Base-by-base conservation (phyloP, 1,140 invertebrate species). In the Prorops nasuta region DNA sequence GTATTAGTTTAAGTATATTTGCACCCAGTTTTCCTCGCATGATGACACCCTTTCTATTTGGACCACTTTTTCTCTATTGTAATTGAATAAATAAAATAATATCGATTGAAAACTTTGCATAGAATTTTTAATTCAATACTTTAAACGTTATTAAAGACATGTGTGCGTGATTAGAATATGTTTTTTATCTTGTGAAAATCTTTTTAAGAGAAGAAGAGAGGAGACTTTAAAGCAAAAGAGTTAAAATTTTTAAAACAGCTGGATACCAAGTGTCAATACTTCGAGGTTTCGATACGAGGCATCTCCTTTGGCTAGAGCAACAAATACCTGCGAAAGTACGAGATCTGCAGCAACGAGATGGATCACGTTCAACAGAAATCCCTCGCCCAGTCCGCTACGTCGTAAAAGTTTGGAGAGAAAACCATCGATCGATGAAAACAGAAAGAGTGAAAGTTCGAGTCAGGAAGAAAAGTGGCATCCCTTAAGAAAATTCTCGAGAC, bases 301-400 rank as follows among this genome's bases (percentile, higher is more conserved):
- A 3, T 63, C 58, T 6, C 46, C 60, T 0, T 37, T 58, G 22
- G 38, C 49, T 1, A 54, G 53, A 45, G 47, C 55, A 24, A 52
- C 46, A 19, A 58, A 51, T 38, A 53, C 55, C n/a, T 57, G 52
- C 36, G 65, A 57, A 19, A 44, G 56, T 31, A 31, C 50, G 17
- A 59, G 53, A 47, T 43, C 36, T 37, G 45, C 62, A 2, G 42
- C 51, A 10, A 45, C 45, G 10, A 52, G 55, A n/a, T 71, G 68
- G 68, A 56, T 67, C 37, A 60, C 54, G 6, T 68, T 63, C 39
- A 44, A 51, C 3, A 66, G 57, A 36, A 61, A 57, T 40, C 54
- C 60, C 7, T 60, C 64, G 2, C 63, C 63, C 1, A 28, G n/a
- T 21, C 46, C 58, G 3, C 20, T 54, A 6, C 43, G 55, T 21